Base-by-base conservation (phyloP, 2,797 vertebrate genomes). In the Kryptolebias ocellatus region DNA sequence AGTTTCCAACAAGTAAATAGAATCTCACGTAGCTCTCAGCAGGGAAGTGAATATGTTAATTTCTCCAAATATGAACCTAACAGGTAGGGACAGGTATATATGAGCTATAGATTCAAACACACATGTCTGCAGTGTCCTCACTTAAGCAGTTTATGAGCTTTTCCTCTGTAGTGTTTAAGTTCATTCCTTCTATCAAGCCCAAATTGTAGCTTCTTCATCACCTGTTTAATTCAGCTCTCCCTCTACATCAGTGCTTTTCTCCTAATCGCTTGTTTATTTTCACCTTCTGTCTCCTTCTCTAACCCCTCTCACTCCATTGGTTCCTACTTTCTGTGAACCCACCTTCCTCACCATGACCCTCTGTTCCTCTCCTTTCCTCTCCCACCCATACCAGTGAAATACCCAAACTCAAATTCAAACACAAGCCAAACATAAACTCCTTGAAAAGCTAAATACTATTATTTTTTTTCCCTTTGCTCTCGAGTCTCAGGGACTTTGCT, bases 391-490 rank as follows among this genome's bases (percentile, higher is more conserved):
- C 44, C 18, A 16, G 64, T 6, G 28, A 72, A 79, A 83, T 84
- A 47, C 67, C 60, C 10, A 9, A 67, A 73, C 60, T 29, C 37
- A 34, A 61, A 64, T 69, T 54, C 71, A 60, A 72, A 81, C 87
- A 72, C 59, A 80, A 60, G 28, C 16, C 52, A 50, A 64, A 68
- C 76, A 84, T 72, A 83, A 74, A 83, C 83, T 69, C 58, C 72
- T 37, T 29, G 17, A 59, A 69, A 80, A 76, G 50, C 55, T 18
- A 74, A 81, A 80, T 52, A 76, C 72, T 58, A 66, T 20, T 63
- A 53, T 29, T 57, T 42, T 52, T 47, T 10, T 58, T 44, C 60
- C 2, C 54, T 18, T 54, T 53, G 42, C 34, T 64, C 57, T 73
- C 28, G 57, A 60, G 54, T 75, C 60, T 74, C 15, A 0, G 49